These are phyloP conservation scores for Enteromius anoplus DNA, from an alignment of 2,797 vertebrate genomes.

Conservation along the genomic window DNA sequence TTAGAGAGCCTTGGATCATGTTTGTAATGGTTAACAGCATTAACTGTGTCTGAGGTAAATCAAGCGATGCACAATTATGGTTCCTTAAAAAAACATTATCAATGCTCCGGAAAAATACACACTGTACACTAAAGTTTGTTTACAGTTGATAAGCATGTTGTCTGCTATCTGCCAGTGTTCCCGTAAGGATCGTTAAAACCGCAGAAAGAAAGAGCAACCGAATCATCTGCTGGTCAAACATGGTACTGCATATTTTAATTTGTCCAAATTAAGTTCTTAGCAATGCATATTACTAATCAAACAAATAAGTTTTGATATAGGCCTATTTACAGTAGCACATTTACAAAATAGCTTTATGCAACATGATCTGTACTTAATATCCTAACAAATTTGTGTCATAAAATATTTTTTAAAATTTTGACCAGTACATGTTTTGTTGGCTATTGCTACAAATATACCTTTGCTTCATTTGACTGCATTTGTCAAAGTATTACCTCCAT, in stretches of 20 bases:
- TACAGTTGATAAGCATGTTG: neutral
- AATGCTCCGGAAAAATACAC: neutral
- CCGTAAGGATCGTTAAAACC: neutral
- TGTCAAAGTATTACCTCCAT: neutral
- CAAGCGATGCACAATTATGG: neutral
- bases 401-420: no score
- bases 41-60: constrained; percentile 13
- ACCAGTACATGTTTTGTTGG: no score
- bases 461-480: no score
- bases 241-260: neutral
- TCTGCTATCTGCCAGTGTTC: neutral
- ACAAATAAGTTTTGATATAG: neutral
- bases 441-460: no score
- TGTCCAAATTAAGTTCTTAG: neutral
- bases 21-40: neutral
- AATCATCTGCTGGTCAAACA: neutral
- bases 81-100: neutral
- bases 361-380: neutral
- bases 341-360: no score
- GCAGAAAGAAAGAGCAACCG: neutral
- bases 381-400: neutral
- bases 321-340: no score
- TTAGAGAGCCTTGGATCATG: neutral
- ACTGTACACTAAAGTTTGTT: no score
- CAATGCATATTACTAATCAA: neutral